Evolutionary conservation across 2,113 vertebrate species (phyloP), one percentile per base, ranked within the genome.

Genomic region (Apaloderma vittatum): DNA sequence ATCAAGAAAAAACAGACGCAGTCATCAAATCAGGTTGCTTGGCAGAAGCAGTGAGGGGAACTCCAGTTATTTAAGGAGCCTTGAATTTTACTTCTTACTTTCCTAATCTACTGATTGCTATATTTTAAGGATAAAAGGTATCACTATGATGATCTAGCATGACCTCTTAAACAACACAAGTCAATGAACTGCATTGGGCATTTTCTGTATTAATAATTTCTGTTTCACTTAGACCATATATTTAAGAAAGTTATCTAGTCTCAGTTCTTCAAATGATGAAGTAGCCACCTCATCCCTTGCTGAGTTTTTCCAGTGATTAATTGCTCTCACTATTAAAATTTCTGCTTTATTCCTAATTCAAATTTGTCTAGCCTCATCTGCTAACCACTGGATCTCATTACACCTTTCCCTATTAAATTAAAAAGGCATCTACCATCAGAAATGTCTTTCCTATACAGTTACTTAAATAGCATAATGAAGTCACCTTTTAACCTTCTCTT

Each of bases 301-400:
- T 88, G 46, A 82, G 14, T 32, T 88, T 46, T 94, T 40, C 40
- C 11, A 62, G 22, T 73, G 70, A 91, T 94, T 91, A 76, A 86
- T 88, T 82, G 55, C 15, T 79, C 37, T 70, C 30, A 66, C 24
- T 88, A 62, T 74, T 92, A 76, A 92, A 79, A 77, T 77, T 73
- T 90, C 70, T 54, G 32, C 36, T 87, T 73, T 76, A 82, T 93
- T 91, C 71, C 20, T 88, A 66, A 54, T 91, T 70, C 78, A 65
- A 54, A 86, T 96, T 85, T 95, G 51, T 83, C 94, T 66, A 83
- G 43, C 18, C 46, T 94, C 70, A 29, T 78, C 66, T 66, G 49
- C 81, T 45, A 68, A 75, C 21, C 24, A 29, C 32, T 87, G 30
- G 57, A 90, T 82, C 54, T 91, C 80, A 81, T 95, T 85, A 75